phyloP scores from a whole-genome alignment of 2,113 vertebrate genomes.

The Phoenicopterus ruber region DNA sequence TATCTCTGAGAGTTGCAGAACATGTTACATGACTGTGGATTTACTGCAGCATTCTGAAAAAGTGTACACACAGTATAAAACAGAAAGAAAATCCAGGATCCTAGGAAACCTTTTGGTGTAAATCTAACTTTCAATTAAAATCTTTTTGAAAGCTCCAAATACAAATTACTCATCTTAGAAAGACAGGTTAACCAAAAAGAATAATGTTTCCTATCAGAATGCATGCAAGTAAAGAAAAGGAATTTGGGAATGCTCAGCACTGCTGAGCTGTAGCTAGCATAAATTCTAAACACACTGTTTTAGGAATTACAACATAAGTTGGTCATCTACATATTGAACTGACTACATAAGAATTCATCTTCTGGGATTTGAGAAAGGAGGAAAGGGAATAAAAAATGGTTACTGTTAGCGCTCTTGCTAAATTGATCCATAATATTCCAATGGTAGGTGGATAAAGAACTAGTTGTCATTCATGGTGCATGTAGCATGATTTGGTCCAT shows the following conservation, averaged over 20 bases:
- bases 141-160: not conserved
- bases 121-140: not conserved
- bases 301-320: not conserved
- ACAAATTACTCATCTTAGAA: not conserved
- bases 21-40: not conserved
- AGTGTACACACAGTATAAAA: not conserved
- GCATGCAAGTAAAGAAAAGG: not conserved
- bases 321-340: conserved; percentile 1
- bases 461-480: not conserved
- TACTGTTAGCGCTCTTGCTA: not conserved
- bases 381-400: not conserved
- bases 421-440: not conserved
- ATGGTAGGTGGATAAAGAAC: not conserved
- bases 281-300: not conserved
- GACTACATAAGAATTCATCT: not conserved
- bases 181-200: not conserved
- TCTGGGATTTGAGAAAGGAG: not conserved
- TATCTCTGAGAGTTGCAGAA: conserved; percentile 18
- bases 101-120: not conserved
- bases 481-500: not conserved
- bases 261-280: not conserved
- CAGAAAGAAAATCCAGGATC: not conserved
- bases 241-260: not conserved
- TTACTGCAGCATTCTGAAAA: not conserved
- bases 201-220: not conserved